Conservation (phyloP, 2,113 vertebrate species). For the Vicugna pacos region DNA sequence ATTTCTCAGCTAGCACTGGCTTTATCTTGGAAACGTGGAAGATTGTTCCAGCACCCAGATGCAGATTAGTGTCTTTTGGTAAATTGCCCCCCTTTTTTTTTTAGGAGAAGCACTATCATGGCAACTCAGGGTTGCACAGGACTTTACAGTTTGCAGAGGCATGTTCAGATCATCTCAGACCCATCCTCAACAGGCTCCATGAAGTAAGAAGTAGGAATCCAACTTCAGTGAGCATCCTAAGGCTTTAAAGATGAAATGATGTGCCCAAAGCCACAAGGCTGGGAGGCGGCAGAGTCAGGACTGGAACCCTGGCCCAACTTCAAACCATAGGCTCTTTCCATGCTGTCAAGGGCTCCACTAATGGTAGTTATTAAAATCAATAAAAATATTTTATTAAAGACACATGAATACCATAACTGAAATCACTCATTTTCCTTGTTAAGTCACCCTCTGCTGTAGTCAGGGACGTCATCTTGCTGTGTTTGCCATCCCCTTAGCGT, state of each 20-base stretch:
- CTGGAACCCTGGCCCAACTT: background rate
- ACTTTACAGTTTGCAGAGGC: background rate
- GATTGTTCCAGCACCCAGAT: background rate
- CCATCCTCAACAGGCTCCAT: background rate
- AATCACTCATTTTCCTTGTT: background rate
- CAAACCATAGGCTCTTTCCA: background rate
- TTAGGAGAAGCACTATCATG: background rate
- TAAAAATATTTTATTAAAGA: conserved; percentile 43
- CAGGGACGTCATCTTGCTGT: no score
- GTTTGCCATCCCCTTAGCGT: background rate
- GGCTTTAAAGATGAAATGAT: background rate
- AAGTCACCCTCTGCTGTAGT: no score
- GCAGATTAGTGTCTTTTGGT: background rate
- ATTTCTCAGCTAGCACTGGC: background rate
- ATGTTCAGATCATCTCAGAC: background rate
- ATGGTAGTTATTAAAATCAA: background rate
- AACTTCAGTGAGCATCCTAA: background rate
- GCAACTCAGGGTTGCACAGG: background rate
- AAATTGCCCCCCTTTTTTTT: no score
- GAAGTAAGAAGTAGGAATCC: background rate
- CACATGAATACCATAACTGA: no score
- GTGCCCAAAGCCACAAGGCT: background rate
- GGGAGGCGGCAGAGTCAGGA: background rate
- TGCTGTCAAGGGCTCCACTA: background rate
- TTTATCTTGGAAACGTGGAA: background rate